A percentile compares a stretch with the other conserved stretches of the same genome.
Evolutionary conservation across 2,888 invertebrate species (phyloP).

Genomic region (Melieria crassipennis): DNA sequence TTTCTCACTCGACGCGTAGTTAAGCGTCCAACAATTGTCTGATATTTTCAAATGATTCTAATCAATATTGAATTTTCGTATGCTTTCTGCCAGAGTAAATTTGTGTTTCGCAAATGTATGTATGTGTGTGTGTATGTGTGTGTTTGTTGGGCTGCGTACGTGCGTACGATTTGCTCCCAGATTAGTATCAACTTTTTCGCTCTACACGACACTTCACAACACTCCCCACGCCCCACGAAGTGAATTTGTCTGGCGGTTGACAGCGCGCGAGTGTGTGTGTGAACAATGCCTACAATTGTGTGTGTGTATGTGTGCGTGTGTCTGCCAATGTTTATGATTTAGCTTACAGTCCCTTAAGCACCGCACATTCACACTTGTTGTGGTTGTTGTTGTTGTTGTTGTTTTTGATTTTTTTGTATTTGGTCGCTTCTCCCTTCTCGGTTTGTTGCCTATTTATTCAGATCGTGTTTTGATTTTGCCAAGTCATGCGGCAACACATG

Average conservation of each 20-base stretch:
- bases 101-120: background rate
- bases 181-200: too few relatives aligned
- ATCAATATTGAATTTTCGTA: constrained; percentile 21
- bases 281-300: background rate
- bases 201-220: too few relatives aligned
- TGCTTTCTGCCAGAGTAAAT: background rate
- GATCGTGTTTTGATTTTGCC: constrained; percentile 35
- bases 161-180: too few relatives aligned
- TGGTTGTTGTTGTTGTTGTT: background rate
- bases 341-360: too few relatives aligned
- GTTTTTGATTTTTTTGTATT: background rate
- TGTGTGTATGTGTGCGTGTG: background rate
- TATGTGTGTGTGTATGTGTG: background rate
- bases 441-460: constrained; percentile 21
- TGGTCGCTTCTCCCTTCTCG: too few relatives aligned
- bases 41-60: constrained; percentile 3
- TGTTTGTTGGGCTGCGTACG: background rate
- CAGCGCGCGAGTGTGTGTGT: background rate
- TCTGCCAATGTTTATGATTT: background rate
- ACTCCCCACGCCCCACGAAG: too few relatives aligned
- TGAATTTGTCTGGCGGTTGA: background rate
- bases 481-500: constrained; percentile 33
- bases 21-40: too few relatives aligned
- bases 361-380: background rate
- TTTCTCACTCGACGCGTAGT: too few relatives aligned